Conservation (phyloP, 2,113 vertebrate genomes). For the Anarhynchus alexandrinus region DNA sequence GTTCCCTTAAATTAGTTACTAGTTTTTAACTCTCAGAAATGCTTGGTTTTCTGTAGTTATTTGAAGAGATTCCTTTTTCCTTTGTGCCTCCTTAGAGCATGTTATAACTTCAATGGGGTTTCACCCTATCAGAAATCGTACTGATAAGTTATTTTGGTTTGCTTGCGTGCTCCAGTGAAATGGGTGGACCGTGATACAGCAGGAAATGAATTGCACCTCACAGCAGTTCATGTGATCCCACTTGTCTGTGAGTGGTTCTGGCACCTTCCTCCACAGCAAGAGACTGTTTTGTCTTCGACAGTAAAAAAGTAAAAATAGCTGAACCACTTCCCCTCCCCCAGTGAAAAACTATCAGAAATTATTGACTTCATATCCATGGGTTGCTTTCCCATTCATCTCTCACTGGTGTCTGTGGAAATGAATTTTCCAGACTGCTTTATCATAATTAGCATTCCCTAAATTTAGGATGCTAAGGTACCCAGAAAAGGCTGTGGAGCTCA, state of each 20-base stretch:
- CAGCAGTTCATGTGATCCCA: background rate
- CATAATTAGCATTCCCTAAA: background rate
- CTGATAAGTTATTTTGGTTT: background rate
- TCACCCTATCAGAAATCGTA: background rate
- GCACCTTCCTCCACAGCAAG: background rate
- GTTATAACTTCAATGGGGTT: background rate
- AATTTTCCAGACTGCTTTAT: background rate
- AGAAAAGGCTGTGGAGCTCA: background rate
- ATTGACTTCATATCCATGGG: background rate
- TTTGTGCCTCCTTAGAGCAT: background rate
- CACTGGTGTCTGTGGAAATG: background rate
- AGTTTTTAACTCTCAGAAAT: slow-evolving; percentile 10
- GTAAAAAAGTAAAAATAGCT: background rate
- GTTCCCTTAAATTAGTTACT: background rate
- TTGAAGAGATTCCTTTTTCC: background rate
- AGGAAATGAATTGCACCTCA: background rate
- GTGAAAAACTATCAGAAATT: background rate
- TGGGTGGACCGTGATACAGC: background rate
- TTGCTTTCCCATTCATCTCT: background rate
- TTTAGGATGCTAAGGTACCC: background rate
- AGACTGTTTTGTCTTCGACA: background rate
- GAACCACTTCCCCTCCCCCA: rapidly evolving
- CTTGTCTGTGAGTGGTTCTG: background rate
- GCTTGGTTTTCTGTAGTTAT: background rate
- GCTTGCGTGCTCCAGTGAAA: background rate